These are phyloP conservation scores for Calameuta idolon DNA, from an alignment of 2,888 invertebrate genomes.

Conservation along the genomic window DNA sequence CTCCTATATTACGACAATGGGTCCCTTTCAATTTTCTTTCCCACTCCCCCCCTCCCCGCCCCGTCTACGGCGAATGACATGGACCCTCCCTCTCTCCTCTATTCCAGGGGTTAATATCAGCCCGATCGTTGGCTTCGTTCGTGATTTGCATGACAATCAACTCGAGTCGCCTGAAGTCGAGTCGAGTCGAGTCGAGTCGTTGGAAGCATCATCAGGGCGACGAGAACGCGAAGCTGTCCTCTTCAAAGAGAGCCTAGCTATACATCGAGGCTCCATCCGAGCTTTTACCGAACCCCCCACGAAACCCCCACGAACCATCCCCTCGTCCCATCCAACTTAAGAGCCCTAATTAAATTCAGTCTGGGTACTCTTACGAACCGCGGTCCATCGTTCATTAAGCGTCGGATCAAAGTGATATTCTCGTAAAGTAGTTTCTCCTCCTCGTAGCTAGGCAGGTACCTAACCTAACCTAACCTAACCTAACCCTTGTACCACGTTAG, in stretches of 20 bases:
- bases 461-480: neutral
- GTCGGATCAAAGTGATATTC: slow-evolving; percentile 64
- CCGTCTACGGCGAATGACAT: neutral
- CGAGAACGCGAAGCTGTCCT: slow-evolving; percentile 28
- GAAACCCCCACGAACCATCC: neutral
- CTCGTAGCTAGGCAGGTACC: neutral
- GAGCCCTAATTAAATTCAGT: slow-evolving; percentile 65
- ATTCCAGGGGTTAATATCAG: slow-evolving; percentile 48
- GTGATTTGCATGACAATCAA: slow-evolving; percentile 57
- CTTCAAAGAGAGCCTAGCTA: slow-evolving; percentile 17
- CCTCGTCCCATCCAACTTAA: slow-evolving; percentile 47
- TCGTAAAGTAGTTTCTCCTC: slow-evolving; percentile 52
- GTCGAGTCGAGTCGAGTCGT: slow-evolving; percentile 32
- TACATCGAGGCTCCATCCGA: slow-evolving; percentile 6
- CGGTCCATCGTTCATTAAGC: slow-evolving; percentile 61
- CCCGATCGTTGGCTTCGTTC: slow-evolving; percentile 38
- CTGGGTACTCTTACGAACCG: slow-evolving; percentile 57
- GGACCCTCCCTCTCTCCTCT: slow-evolving; percentile 11
- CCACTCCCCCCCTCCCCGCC: slow-evolving; percentile 27
- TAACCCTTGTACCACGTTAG: neutral
- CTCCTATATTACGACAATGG: slow-evolving; percentile 23
- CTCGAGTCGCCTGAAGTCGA: slow-evolving; percentile 28
- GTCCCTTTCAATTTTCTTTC: slow-evolving; percentile 32
- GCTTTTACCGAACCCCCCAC: slow-evolving; percentile 16
- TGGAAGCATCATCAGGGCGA: slow-evolving; percentile 39